Percentiles rank a stretch among this genome's conserved stretches.
phyloP scores from a whole-genome alignment of 1,140 invertebrate species.

The Helicoverpa zea region DNA sequence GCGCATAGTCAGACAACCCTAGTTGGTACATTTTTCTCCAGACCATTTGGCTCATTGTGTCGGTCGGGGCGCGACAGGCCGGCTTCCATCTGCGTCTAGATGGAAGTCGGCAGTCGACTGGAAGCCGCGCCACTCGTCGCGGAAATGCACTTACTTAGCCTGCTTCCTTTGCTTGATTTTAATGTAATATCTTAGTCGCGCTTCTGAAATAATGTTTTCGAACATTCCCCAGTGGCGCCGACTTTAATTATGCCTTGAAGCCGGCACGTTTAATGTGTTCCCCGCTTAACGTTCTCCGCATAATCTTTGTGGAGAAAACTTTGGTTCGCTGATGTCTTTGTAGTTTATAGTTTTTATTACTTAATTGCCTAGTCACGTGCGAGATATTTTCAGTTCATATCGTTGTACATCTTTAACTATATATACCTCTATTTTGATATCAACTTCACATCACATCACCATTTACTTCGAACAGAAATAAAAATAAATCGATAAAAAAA shows the following conservation, averaged over 20 bases:
- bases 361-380: background rate
- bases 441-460: slow-evolving; percentile 3
- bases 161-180: slow-evolving; percentile 53
- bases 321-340: slow-evolving; percentile 32
- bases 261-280: slow-evolving; percentile 44
- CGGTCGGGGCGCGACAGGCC: slow-evolving; percentile 11
- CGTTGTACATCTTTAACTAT: no score
- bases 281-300: slow-evolving; percentile 42
- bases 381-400: no score
- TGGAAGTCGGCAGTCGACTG: slow-evolving; percentile 33
- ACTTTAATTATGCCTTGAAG: slow-evolving; percentile 48
- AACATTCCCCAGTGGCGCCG: slow-evolving; percentile 47
- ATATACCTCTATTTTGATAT: no score
- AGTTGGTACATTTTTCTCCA: slow-evolving; percentile 37
- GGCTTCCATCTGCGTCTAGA: slow-evolving; percentile 35
- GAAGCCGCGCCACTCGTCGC: slow-evolving; percentile 34
- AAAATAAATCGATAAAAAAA: slow-evolving; percentile 28
- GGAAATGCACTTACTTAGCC: slow-evolving; percentile 56
- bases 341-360: slow-evolving; percentile 33
- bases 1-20: background rate
- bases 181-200: slow-evolving; percentile 55
- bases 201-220: slow-evolving; percentile 50
- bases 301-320: slow-evolving; percentile 39
- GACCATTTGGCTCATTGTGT: slow-evolving; percentile 52
- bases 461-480: background rate